Conservation (phyloP, 1,140 invertebrate species). For the Brachionus koreanus region DNA sequence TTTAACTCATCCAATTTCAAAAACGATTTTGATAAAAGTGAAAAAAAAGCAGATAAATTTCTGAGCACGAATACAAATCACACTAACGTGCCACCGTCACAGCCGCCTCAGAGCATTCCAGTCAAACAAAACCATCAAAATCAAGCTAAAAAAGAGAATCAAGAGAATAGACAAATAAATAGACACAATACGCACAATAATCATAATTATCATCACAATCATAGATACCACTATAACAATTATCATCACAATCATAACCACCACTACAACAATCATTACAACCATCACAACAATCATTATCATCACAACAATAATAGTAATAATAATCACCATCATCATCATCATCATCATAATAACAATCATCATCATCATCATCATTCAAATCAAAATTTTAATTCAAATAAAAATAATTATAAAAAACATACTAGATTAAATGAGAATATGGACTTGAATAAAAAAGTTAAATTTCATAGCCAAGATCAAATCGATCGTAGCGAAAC, state of each 20-base stretch:
- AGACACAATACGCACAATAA: background rate
- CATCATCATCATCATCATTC: background rate
- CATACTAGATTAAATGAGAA: background rate
- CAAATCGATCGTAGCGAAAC: background rate
- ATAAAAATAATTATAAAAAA: background rate
- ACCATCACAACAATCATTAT: background rate
- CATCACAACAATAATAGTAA: background rate
- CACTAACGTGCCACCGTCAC: background rate
- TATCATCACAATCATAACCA: background rate
- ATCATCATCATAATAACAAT: background rate
- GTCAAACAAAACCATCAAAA: background rate
- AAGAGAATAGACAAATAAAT: conserved; percentile 5
- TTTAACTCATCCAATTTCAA: too few relatives aligned
- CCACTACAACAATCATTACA: background rate
- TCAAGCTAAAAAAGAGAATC: background rate
- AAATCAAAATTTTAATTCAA: background rate
- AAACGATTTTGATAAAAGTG: background rate
- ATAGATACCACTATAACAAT: background rate
- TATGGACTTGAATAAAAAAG: conserved; percentile 1
- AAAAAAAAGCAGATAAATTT: background rate
- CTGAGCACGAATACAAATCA: background rate
- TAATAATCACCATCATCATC: background rate
- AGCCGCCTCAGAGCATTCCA: background rate
- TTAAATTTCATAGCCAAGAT: background rate
- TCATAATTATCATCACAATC: background rate